These are phyloP conservation scores for Embiotoca jacksoni DNA, from an alignment of 2,113 vertebrate genomes.

Conservation along the genomic window DNA sequence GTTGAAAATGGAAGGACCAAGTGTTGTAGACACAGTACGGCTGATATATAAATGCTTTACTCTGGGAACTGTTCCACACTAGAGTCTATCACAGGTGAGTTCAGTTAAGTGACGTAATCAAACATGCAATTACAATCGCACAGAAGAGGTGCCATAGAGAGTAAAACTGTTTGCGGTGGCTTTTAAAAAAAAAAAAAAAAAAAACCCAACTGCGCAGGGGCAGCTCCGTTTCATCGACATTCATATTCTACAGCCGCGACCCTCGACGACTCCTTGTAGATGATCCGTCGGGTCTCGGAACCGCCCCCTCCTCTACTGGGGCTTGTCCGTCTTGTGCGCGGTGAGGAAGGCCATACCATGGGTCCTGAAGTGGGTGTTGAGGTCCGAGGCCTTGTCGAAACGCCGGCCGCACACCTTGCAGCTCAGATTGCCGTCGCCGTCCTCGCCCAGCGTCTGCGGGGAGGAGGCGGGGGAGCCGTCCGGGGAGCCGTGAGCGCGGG, in stretches of 20 bases:
- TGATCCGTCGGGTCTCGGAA: conserved; percentile 1
- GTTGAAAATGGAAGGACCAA: conserved; percentile 36
- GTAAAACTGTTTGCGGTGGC: conserved; percentile 57
- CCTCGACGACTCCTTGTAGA: not conserved
- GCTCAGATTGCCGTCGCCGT: conserved; percentile 82
- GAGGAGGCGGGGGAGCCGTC: conserved; percentile 65
- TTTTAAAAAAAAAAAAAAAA: conserved; percentile 53
- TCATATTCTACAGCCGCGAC: conserved; percentile 62
- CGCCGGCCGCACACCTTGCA: conserved; percentile 90
- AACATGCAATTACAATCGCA: conserved; percentile 79
- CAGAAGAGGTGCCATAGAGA: conserved; percentile 58
- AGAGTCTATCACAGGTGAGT: conserved; percentile 57
- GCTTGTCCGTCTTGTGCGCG: conserved; percentile 88
- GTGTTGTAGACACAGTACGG: conserved; percentile 46
- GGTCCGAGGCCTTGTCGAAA: conserved; percentile 91
- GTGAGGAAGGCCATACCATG: conserved; percentile 97
- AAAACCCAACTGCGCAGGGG: conserved; percentile 68
- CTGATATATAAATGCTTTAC: conserved; percentile 61
- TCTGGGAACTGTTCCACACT: not conserved
- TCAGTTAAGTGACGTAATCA: conserved; percentile 57
- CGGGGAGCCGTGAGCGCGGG: conserved; percentile 50
- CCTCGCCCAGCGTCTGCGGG: conserved; percentile 56
- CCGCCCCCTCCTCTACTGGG: conserved; percentile 60
- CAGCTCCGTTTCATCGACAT: conserved; percentile 72
- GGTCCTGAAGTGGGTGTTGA: conserved; percentile 96